Evolutionary conservation across 2,113 vertebrate genomes (phyloP).

Genomic region (Vireo altiloquus): DNA sequence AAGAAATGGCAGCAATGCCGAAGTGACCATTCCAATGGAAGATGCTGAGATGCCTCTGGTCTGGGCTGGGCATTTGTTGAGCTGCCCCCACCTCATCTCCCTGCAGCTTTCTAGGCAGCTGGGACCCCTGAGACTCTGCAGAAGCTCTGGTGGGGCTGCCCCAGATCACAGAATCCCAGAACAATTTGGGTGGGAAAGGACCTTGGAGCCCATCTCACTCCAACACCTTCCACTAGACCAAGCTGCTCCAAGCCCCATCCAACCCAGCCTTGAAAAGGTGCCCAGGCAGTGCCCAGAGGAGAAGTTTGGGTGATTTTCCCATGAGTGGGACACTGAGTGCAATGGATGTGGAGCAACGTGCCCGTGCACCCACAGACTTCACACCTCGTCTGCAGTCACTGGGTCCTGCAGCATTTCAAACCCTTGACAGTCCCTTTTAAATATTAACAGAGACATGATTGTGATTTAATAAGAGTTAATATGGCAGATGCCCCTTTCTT

Average conservation of each 20-base stretch:
- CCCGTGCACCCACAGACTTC: fast-evolving
- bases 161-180: not conserved
- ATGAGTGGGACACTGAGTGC: not conserved
- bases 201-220: not conserved
- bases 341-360: fast-evolving
- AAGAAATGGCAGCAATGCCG: not conserved
- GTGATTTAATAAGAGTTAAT: not conserved
- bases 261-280: not conserved
- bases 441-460: not conserved
- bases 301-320: not conserved
- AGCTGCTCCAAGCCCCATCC: not conserved
- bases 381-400: not conserved
- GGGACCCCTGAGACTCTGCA: not conserved
- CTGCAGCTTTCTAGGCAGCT: not conserved
- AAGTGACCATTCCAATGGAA: not conserved
- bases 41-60: not conserved
- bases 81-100: not conserved
- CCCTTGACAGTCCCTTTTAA: not conserved
- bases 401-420: not conserved
- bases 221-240: not conserved
- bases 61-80: not conserved
- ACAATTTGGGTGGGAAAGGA: not conserved
- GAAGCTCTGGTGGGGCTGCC: not conserved
- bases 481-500: not conserved
- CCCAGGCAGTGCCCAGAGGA: not conserved